phyloP scores from a whole-genome alignment of 2,113 vertebrate species.

The Grammomys dolichurus region DNA sequence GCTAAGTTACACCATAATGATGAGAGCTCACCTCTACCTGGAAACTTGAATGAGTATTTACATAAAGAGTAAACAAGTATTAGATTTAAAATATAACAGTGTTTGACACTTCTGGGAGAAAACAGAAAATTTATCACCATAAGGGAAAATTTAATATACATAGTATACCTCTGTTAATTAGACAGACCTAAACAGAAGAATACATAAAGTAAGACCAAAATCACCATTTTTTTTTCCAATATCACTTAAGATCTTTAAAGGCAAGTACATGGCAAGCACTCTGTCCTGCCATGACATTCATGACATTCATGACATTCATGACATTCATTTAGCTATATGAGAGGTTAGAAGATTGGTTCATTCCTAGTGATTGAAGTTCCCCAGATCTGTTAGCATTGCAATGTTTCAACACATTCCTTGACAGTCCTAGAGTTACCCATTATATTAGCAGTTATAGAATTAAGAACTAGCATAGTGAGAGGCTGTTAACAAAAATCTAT shows the following conservation, averaged over 20 bases:
- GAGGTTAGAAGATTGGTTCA: conserved; percentile 46
- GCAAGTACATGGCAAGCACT: not conserved
- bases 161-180: not conserved
- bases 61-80: not conserved
- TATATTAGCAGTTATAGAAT: not conserved
- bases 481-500: not conserved
- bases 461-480: conserved; percentile 16
- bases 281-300: not conserved
- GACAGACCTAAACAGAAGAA: not conserved
- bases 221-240: not conserved
- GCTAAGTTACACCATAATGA: not conserved
- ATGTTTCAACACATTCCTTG: conserved; percentile 35
- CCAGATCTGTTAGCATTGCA: not conserved
- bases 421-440: not conserved
- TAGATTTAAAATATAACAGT: conserved; percentile 35
- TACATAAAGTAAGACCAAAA: not conserved
- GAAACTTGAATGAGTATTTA: not conserved
- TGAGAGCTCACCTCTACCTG: not conserved
- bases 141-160: not conserved
- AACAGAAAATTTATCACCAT: not conserved
- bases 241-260: conserved; percentile 11
- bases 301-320: not conserved
- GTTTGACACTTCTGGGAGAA: conserved; percentile 44
- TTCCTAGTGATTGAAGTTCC: not conserved
- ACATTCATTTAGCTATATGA: no score